These are phyloP conservation scores for Mycteria americana DNA, from an alignment of 2,797 vertebrate species.

Conservation along the genomic window DNA sequence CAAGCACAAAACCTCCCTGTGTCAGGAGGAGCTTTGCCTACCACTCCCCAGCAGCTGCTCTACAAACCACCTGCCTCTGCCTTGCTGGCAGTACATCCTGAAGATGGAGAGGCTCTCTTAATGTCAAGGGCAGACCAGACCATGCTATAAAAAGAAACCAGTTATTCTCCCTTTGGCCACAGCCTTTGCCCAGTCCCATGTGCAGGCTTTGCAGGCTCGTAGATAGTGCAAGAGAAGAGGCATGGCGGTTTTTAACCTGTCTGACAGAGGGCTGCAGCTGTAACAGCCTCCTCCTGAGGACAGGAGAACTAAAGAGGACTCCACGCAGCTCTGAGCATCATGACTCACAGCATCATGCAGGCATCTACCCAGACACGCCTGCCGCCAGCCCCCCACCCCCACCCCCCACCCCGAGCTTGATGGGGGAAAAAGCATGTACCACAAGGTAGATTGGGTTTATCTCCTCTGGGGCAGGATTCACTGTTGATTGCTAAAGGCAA, in stretches of 20 bases:
- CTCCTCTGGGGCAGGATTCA: background rate
- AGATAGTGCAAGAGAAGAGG: background rate
- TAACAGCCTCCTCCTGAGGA: background rate
- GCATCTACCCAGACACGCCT: background rate
- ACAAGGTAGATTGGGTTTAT: background rate
- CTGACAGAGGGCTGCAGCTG: background rate
- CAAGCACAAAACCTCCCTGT: background rate
- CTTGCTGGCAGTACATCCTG: background rate
- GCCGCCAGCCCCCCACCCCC: too few relatives aligned
- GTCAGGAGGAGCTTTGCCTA: background rate
- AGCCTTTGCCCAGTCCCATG: background rate
- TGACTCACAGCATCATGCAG: background rate
- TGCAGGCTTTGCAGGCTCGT: background rate
- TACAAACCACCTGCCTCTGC: background rate
- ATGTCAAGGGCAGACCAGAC: conserved; percentile 46
- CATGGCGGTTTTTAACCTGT: background rate
- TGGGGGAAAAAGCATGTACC: background rate
- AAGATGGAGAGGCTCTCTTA: background rate
- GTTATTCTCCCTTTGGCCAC: background rate
- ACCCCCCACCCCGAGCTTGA: too few relatives aligned
- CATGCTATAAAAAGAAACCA: conserved; percentile 41
- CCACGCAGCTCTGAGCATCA: background rate
- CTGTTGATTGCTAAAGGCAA: background rate
- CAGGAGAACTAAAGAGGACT: background rate
- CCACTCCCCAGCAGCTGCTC: background rate